Percentiles rank a stretch among this genome's conserved stretches.
Conservation (phyloP, 2,888 invertebrate genomes). For the Oligia fasciuncula region DNA sequence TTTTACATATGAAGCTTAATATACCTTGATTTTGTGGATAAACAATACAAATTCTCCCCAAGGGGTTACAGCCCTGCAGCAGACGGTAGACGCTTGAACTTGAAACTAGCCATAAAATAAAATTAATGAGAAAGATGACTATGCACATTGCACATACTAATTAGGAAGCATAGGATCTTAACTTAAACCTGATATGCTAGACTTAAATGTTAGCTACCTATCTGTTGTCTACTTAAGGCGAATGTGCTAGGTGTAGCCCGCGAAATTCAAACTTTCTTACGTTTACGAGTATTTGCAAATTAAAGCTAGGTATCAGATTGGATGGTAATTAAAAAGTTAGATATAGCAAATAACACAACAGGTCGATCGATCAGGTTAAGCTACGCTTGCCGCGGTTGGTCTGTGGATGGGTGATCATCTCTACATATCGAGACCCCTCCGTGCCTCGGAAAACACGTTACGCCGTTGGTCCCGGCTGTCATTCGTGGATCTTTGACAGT, state of each 20-base stretch:
- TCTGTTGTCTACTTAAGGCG: background rate
- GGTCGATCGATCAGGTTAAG: too few relatives aligned
- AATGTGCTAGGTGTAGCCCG: background rate
- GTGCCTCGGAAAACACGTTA: too few relatives aligned
- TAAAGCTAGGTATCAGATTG: too few relatives aligned
- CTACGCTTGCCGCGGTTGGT: too few relatives aligned
- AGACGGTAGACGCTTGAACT: slow-evolving; percentile 23
- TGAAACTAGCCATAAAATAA: slow-evolving; percentile 39
- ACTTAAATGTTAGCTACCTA: background rate
- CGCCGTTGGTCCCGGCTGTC: too few relatives aligned
- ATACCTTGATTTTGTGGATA: background rate
- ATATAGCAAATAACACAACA: too few relatives aligned
- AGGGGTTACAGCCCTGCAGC: background rate
- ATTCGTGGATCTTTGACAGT: too few relatives aligned
- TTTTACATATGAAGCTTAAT: background rate
- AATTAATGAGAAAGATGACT: slow-evolving; percentile 42
- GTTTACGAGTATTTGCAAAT: background rate
- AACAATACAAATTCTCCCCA: background rate
- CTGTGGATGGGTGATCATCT: too few relatives aligned
- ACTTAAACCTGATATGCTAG: slow-evolving; percentile 9
- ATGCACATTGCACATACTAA: slow-evolving; percentile 37
- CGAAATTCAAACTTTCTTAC: too few relatives aligned
- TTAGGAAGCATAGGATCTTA: slow-evolving; percentile 30
- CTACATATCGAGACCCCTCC: too few relatives aligned
- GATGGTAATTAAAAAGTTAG: too few relatives aligned